Percentiles rank a stretch among this genome's conserved stretches.
Conservation (phyloP, 2,113 vertebrate genomes). For the Chionomys nivalis region DNA sequence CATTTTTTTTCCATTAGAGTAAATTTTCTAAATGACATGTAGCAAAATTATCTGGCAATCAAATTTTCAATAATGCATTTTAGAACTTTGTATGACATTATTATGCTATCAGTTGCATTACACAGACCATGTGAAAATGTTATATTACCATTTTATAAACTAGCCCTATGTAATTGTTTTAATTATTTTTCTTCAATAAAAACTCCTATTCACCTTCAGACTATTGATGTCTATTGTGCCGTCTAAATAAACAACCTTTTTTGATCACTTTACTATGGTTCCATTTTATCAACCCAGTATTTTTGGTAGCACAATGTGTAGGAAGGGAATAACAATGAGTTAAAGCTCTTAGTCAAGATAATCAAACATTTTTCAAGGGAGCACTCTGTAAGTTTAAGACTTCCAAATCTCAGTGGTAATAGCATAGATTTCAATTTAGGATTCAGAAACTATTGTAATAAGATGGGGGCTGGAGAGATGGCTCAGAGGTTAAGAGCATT, state of each 20-base stretch:
- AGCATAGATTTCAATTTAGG: constrained; percentile 15
- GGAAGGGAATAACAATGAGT: neutral
- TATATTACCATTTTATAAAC: neutral
- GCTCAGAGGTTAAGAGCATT: too few species aligned
- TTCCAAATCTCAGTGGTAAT: neutral
- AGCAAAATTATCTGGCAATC: constrained; percentile 23
- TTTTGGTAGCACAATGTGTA: neutral
- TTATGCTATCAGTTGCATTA: neutral
- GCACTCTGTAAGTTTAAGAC: constrained; percentile 5
- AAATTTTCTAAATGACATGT: constrained; percentile 26
- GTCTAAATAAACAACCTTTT: neutral
- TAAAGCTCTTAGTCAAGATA: neutral
- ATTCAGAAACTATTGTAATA: constrained; percentile 7
- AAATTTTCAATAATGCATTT: constrained; percentile 32
- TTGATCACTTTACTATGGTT: constrained; percentile 16
- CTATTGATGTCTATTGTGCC: neutral
- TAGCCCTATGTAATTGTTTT: constrained; percentile 10
- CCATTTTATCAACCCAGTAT: constrained; percentile 9
- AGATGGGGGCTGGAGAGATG: too few species aligned
- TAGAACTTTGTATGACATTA: neutral
- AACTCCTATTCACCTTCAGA: neutral
- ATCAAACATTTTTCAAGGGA: neutral
- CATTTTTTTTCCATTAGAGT: constrained; percentile 3
- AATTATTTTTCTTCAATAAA: constrained; percentile 45
- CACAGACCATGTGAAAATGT: neutral